Conservation (phyloP, 2,113 vertebrate species). For the Daboia siamensis region DNA sequence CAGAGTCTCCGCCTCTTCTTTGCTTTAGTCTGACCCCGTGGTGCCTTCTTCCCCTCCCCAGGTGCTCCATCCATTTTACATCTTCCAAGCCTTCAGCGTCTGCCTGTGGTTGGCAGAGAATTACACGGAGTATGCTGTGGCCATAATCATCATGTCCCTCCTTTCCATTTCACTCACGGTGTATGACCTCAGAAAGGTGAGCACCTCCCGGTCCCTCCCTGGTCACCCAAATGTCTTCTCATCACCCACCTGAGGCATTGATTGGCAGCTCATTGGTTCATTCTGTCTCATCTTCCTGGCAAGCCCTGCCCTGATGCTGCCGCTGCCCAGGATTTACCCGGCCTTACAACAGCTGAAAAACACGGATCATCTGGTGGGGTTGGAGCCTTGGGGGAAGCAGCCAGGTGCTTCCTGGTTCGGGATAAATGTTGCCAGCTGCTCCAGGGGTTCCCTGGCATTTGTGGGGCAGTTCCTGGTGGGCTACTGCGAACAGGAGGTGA, state of each 20-base stretch:
- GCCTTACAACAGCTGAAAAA: not conserved
- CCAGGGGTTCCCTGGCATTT: not conserved
- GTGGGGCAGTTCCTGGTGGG: not conserved
- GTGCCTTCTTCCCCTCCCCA: slow-evolving; percentile 52
- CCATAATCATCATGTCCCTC: slow-evolving; percentile 77
- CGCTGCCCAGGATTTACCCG: not conserved
- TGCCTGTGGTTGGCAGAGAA: slow-evolving; percentile 79
- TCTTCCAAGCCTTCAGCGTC: slow-evolving; percentile 80
- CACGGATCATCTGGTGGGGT: not conserved
- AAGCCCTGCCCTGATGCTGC: not conserved
- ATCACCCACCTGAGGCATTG: not conserved
- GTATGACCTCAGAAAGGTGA: slow-evolving; percentile 76
- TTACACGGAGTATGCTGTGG: slow-evolving; percentile 74
- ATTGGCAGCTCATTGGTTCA: not conserved
- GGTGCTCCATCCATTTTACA: slow-evolving; percentile 80
- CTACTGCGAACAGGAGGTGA: not conserved
- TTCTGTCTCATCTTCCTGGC: not conserved
- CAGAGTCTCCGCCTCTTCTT: not conserved
- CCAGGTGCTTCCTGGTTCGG: not conserved
- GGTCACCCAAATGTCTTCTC: too few species aligned
- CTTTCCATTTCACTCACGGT: slow-evolving; percentile 72
- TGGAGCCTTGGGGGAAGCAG: not conserved
- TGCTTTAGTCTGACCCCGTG: accelerated
- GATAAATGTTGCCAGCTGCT: not conserved
- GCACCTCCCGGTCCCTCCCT: not conserved